Conservation (phyloP, 1,140 invertebrate species). For the Solenopsis fugax region DNA sequence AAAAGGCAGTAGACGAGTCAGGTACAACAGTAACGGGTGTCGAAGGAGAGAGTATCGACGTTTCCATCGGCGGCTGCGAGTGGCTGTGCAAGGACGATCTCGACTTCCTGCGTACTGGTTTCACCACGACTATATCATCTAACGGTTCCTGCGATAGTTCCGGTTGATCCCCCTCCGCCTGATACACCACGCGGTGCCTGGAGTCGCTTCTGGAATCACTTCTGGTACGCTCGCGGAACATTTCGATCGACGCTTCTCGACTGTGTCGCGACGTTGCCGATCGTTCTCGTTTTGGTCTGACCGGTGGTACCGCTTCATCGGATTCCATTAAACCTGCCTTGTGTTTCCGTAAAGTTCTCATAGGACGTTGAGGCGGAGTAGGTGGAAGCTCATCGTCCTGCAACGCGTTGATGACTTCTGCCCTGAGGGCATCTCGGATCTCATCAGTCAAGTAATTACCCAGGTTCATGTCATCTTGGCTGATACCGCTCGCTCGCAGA, state of each 20-base stretch:
- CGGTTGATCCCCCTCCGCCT: slow-evolving; percentile 74
- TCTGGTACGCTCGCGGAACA: slow-evolving; percentile 66
- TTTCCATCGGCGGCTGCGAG: slow-evolving; percentile 68
- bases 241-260: slow-evolving; percentile 81
- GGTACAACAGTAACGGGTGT: neutral
- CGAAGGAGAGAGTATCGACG: slow-evolving; percentile 19
- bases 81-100: slow-evolving; percentile 75
- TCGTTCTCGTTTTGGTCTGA: slow-evolving; percentile 80
- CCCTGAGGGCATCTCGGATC: slow-evolving; percentile 92
- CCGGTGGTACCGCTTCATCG: slow-evolving; percentile 70
- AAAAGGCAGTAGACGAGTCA: neutral
- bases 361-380: slow-evolving; percentile 78
- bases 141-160: slow-evolving; percentile 75
- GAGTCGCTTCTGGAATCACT: slow-evolving; percentile 74
- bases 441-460: slow-evolving; percentile 92
- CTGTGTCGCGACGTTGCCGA: slow-evolving; percentile 72
- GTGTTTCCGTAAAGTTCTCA: slow-evolving; percentile 80
- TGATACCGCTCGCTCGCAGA: slow-evolving; percentile 92
- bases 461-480: slow-evolving; percentile 93
- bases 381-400: slow-evolving; percentile 81
- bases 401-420: slow-evolving; percentile 88
- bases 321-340: slow-evolving; percentile 76
- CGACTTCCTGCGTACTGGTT: slow-evolving; percentile 83
- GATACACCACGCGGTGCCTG: slow-evolving; percentile 82
- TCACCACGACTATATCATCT: slow-evolving; percentile 84